Percentiles rank a stretch among this genome's conserved stretches.
These are phyloP conservation scores for Pachyramphus minor DNA, from an alignment of 2,113 vertebrate species.

Conservation along the genomic window DNA sequence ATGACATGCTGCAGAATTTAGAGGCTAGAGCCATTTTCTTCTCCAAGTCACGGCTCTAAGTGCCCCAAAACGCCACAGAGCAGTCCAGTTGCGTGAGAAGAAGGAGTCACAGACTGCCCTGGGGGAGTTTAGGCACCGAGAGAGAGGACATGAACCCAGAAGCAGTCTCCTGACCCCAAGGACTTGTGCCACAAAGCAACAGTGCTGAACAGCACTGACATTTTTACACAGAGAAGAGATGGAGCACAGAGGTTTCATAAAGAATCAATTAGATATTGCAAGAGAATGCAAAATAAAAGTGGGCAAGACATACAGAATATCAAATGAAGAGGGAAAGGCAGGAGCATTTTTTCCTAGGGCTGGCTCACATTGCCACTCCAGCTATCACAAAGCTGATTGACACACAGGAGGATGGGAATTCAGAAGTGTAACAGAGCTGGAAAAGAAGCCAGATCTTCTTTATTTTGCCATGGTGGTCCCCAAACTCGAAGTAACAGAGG, in stretches of 20 bases:
- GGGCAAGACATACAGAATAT: neutral
- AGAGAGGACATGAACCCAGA: neutral
- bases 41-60: neutral
- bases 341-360: neutral
- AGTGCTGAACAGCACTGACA: neutral
- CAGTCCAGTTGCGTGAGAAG: accelerated
- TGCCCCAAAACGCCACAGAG: neutral
- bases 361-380: neutral
- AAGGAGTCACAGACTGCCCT: neutral
- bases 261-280: slow-evolving; percentile 24
- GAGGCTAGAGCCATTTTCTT: neutral
- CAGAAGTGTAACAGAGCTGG: neutral
- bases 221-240: neutral
- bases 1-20: neutral
- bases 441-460: neutral
- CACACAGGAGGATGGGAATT: neutral
- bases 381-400: neutral
- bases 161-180: neutral
- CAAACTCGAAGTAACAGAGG: neutral
- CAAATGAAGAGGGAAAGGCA: neutral
- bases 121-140: neutral
- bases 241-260: neutral
- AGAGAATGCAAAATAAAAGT: neutral
- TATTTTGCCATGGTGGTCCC: neutral
- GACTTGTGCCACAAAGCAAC: neutral